phyloP scores from a whole-genome alignment of 2,888 invertebrate species.

The Drosophila macrothrix region DNA sequence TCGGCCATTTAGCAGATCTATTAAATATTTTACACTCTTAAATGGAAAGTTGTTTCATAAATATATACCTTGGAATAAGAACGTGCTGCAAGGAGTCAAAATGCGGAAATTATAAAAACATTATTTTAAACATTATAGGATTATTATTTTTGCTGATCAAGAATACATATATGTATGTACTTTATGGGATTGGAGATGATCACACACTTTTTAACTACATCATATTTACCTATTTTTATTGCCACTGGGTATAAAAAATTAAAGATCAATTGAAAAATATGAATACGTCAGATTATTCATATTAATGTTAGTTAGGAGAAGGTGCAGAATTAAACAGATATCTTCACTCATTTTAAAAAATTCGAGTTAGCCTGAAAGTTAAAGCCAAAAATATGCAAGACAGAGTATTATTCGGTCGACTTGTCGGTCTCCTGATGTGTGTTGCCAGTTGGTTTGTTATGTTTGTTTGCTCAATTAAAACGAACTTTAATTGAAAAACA shows the following conservation, averaged over 20 bases:
- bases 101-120: rapidly evolving
- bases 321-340: background rate
- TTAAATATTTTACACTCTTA: background rate
- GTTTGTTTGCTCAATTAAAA: slow-evolving; percentile 80
- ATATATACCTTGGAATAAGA: rapidly evolving
- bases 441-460: slow-evolving; percentile 1
- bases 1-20: rapidly evolving
- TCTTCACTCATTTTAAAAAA: background rate
- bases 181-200: background rate
- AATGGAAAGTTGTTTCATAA: background rate
- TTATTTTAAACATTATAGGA: background rate
- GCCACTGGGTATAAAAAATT: background rate
- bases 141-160: background rate
- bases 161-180: background rate
- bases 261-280: too few species aligned
- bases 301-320: background rate
- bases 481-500: slow-evolving; percentile 81
- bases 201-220: rapidly evolving
- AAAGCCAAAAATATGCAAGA: background rate
- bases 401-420: slow-evolving; percentile 10
- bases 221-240: background rate
- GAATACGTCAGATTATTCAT: background rate
- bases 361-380: background rate
- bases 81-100: background rate
- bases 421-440: background rate